Evolutionary conservation across 2,113 vertebrate genomes (phyloP), one percentile per base, ranked within the genome.

Genomic region (Ammodytes marinus): DNA sequence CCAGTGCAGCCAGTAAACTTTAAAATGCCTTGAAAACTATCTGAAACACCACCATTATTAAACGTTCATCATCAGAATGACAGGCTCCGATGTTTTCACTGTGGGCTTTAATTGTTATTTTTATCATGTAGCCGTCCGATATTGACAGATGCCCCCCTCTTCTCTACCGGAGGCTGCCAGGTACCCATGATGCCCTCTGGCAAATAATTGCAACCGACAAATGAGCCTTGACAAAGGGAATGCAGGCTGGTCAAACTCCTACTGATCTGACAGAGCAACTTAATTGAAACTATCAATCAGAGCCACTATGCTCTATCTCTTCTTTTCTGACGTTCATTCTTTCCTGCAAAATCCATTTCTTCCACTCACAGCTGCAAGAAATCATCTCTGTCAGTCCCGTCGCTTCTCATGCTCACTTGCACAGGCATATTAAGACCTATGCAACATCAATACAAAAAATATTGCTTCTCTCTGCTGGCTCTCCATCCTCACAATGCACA

Each of bases 281-380:
- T 94, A 94, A 94, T 95, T 94, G 91, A 92, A 93, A 89, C 87
- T 85, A 94, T 95, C 93, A 95, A 93, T 94, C 93, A 93, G 77
- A 81, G 50, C 54, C 19, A 68, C 70, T 53, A 83, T 82, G 57
- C 81, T 57, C 69, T 4, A 46, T 84, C 69, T 82, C 69, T 82
- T 65, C 55, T 83, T 82, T 82, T 86, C 68, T 83, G 77, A 84
- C 79, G 88, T 84, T 60, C 40, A 77, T 76, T 82, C 57, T 71
- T 69, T 74, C 63, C 73, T 79, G 67, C 70, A 77, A 79, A 63
- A 83, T 87, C 74, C 40, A 58, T 85, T 60, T 74, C 67, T 87
- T 74, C 80, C 77, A 73, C 69, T 83, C 27, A 46, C 67, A 80
- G 70, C 79, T 79, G 65, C 50, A 60, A 74, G 69, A 73, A 83